phyloP scores from a whole-genome alignment of 2,797 vertebrate genomes.

The Prionace glauca region DNA sequence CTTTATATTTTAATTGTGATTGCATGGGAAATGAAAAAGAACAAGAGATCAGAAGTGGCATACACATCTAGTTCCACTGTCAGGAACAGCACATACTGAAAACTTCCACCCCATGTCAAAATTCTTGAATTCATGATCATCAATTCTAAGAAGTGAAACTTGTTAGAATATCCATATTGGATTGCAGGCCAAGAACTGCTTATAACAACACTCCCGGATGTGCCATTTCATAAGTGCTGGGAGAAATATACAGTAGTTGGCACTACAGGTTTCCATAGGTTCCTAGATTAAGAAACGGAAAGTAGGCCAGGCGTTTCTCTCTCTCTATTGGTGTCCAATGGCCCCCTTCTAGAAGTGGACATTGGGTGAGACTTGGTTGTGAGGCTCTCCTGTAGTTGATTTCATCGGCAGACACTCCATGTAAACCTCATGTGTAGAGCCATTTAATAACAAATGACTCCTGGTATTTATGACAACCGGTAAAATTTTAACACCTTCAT shows the following conservation, averaged over 20 bases:
- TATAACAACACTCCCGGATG: background rate
- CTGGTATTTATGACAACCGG: background rate
- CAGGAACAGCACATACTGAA: too few relatives aligned
- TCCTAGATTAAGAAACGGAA: background rate
- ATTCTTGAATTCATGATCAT: background rate
- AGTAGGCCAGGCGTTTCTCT: background rate
- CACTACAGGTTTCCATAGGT: background rate
- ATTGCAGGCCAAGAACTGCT: too few relatives aligned
- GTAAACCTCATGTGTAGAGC: background rate
- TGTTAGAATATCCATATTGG: too few relatives aligned
- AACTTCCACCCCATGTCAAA: too few relatives aligned
- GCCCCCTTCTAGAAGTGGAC: background rate
- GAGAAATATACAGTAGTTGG: background rate
- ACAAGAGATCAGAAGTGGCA: too few relatives aligned
- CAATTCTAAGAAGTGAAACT: too few relatives aligned
- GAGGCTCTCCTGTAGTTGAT: background rate
- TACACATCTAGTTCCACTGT: too few relatives aligned
- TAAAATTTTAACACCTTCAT: too few relatives aligned
- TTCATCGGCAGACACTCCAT: background rate
- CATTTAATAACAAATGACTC: background rate
- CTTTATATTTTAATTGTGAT: too few relatives aligned
- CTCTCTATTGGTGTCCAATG: background rate
- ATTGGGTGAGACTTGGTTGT: background rate
- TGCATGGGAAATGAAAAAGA: too few relatives aligned
- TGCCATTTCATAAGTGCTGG: background rate